These are phyloP conservation scores for Lysiphlebus fabarum DNA, from an alignment of 1,140 invertebrate genomes.

Conservation along the genomic window DNA sequence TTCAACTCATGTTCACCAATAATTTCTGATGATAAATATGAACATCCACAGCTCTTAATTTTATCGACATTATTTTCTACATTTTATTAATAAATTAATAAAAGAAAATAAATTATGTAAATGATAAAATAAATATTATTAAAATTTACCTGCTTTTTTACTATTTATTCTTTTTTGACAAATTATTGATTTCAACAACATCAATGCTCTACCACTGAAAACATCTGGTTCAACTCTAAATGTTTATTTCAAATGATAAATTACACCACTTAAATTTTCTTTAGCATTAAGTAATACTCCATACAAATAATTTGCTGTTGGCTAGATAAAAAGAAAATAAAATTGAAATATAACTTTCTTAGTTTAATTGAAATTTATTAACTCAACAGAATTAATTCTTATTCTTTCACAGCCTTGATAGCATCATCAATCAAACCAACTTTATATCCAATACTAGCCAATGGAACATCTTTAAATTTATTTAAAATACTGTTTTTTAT, in stretches of 20 bases:
- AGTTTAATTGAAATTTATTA: conserved; percentile 36
- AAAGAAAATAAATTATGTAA: no score
- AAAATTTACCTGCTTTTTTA: no score
- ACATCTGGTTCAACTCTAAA: conserved; percentile 60
- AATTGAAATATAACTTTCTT: not conserved
- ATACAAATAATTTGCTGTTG: conserved; percentile 67
- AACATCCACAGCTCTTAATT: no score
- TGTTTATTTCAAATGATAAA: conserved; percentile 66
- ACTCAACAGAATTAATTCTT: conserved; percentile 62
- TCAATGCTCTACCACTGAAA: conserved; percentile 56
- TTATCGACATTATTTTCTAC: no score
- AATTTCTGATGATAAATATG: no score
- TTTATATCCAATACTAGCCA: conserved; percentile 63
- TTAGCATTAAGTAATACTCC: conserved; percentile 66
- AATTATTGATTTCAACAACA: conserved; percentile 59
- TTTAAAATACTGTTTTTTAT: conserved; percentile 54
- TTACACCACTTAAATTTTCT: no score
- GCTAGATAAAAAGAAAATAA: conserved; percentile 53
- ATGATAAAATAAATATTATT: no score
- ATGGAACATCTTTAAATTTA: conserved; percentile 58
- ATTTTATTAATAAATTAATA: no score
- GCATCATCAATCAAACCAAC: conserved; percentile 64
- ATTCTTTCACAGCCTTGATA: conserved; percentile 58
- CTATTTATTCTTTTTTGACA: conserved; percentile 55
- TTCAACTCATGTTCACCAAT: conserved; percentile 32